These are phyloP conservation scores for Drosophila jambulina DNA, from an alignment of 1,140 invertebrate genomes.

Conservation along the genomic window DNA sequence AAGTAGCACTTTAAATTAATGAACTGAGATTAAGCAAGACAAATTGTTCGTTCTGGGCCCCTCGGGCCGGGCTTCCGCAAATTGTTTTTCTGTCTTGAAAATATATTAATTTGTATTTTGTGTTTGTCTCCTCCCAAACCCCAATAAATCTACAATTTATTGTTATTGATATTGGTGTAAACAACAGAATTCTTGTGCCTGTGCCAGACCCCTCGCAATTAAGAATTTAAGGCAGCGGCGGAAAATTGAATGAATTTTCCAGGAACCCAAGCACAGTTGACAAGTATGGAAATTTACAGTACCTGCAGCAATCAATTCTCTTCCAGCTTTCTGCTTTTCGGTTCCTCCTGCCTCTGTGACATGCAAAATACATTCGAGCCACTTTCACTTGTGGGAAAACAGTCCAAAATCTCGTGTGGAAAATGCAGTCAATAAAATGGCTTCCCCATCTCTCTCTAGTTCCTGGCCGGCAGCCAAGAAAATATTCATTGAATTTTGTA, in stretches of 20 bases:
- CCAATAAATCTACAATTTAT: constrained; percentile 78
- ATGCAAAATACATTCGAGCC: constrained; percentile 56
- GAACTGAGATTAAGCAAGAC: constrained; percentile 83
- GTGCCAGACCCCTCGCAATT: constrained; percentile 42
- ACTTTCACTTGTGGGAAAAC: constrained; percentile 52
- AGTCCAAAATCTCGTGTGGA: constrained; percentile 47
- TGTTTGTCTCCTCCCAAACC: constrained; percentile 29
- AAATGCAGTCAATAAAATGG: constrained; percentile 68
- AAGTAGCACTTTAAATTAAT: constrained; percentile 83
- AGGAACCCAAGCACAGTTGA: constrained; percentile 45
- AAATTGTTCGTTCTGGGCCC: constrained; percentile 60
- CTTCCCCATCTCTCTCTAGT: constrained; percentile 5
- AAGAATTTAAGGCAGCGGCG: constrained; percentile 60
- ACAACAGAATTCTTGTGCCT: constrained; percentile 33
- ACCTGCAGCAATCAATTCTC: constrained; percentile 35
- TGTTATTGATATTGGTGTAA: constrained; percentile 81
- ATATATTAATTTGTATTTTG: constrained; percentile 69
- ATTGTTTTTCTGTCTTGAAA: constrained; percentile 69
- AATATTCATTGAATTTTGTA: constrained; percentile 81
- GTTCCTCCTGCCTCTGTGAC: constrained; percentile 2
- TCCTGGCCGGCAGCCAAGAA: constrained; percentile 35
- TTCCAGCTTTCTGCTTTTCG: constrained; percentile 5
- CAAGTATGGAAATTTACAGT: constrained; percentile 55
- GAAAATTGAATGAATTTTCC: constrained; percentile 52
- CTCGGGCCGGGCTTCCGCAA: constrained; percentile 40